Conservation (phyloP, 1,140 invertebrate species). For the Pseudomyrmex cubaensis region DNA sequence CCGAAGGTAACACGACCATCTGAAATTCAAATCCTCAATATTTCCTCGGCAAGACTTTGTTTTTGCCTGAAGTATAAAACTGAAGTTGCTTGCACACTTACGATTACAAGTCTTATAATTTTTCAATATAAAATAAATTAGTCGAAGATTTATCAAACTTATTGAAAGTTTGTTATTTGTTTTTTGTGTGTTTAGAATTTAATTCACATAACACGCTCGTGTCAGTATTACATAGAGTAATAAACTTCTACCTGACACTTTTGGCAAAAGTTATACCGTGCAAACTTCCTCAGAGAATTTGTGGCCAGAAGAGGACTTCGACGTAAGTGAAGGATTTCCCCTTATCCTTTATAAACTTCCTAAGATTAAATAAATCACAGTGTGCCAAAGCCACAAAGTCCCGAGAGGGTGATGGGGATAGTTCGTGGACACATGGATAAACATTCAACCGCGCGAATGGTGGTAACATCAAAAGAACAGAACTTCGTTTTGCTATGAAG, state of each 20-base stretch:
- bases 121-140: conserved; percentile 4
- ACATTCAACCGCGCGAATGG: not conserved
- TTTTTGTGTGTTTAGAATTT: not conserved
- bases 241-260: conserved; percentile 18
- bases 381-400: not conserved
- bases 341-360: not conserved
- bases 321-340: not conserved
- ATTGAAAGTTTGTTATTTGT: not conserved
- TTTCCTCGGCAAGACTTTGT: not conserved
- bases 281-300: conserved; percentile 17
- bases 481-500: conserved; percentile 5
- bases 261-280: conserved; percentile 4
- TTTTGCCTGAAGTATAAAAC: not conserved
- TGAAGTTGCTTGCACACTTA: not conserved
- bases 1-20: not conserved
- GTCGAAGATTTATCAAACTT: not conserved
- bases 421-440: conserved; percentile 15
- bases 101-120: conserved; percentile 5
- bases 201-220: not conserved
- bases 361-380: conserved; percentile 26
- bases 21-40: conserved; percentile 18
- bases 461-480: not conserved
- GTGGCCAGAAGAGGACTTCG: not conserved
- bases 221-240: too few species aligned
- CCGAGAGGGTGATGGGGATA: not conserved